phyloP scores from a whole-genome alignment of 1,140 invertebrate genomes.

The Brachionus paranguensis region DNA sequence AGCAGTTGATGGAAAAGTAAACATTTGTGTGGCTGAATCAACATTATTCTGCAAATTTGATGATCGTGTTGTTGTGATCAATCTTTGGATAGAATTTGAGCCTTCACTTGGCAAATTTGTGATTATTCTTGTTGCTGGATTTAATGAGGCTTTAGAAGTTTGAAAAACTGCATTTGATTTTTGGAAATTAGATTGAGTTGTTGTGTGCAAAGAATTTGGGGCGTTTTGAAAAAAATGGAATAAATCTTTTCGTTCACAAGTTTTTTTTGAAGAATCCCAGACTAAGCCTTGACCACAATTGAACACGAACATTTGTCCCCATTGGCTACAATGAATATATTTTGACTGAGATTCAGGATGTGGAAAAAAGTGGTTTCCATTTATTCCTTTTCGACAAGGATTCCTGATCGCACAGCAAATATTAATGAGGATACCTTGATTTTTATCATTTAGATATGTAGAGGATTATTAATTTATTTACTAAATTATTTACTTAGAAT shows the following conservation, averaged over 20 bases:
- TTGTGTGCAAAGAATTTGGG: background rate
- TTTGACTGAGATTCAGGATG: background rate
- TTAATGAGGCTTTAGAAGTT: background rate
- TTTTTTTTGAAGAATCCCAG: background rate
- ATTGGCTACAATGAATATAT: conserved; percentile 21
- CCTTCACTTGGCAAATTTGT: background rate
- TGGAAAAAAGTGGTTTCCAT: background rate
- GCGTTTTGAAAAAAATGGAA: background rate
- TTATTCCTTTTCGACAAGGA: background rate
- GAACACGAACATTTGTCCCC: conserved; percentile 26
- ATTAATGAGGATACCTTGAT: background rate
- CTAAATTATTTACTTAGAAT: background rate
- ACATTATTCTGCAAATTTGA: background rate
- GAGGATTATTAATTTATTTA: background rate
- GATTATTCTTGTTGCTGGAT: background rate
- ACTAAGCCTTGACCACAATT: background rate
- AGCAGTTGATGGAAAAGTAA: background rate
- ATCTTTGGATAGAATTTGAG: background rate
- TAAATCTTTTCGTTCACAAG: background rate
- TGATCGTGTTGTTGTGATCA: background rate
- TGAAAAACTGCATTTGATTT: background rate
- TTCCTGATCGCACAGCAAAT: background rate
- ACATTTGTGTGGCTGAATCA: background rate
- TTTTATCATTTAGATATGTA: background rate
- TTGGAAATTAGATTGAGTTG: background rate